These are phyloP conservation scores for Pionites leucogaster DNA, from an alignment of 2,113 vertebrate genomes.

Conservation along the genomic window DNA sequence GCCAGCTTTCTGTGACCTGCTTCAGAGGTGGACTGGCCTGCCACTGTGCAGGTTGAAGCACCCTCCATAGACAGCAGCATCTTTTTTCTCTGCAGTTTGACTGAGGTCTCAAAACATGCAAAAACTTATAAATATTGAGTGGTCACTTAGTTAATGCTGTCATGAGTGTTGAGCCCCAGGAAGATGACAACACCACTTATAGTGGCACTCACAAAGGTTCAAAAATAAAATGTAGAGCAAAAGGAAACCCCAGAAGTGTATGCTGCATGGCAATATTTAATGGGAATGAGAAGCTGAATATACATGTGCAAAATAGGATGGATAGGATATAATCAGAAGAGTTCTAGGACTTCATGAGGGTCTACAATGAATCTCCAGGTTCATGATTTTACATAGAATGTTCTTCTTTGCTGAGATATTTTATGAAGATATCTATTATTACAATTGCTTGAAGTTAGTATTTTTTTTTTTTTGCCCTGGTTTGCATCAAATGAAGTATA, in stretches of 20 bases:
- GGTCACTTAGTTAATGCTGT: no score
- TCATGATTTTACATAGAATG: not conserved
- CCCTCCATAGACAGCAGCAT: not conserved
- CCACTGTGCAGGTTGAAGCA: no score
- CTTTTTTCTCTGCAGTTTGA: not conserved
- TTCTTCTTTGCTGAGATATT: not conserved
- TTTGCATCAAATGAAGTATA: not conserved
- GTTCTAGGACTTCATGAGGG: not conserved
- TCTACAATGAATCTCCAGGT: not conserved
- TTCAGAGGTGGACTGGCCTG: not conserved
- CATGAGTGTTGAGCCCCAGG: not conserved
- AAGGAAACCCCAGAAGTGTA: not conserved
- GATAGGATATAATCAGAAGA: not conserved
- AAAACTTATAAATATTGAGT: accelerated
- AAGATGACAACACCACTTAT: not conserved
- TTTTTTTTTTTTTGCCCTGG: not conserved
- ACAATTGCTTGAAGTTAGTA: not conserved
- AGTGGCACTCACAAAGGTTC: not conserved
- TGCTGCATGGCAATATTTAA: slow-evolving; percentile 48
- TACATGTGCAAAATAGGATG: not conserved
- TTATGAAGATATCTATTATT: not conserved
- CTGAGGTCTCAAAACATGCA: not conserved
- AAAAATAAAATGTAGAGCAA: not conserved
- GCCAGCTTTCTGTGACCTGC: accelerated
- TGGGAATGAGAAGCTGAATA: not conserved